Evolutionary conservation across 2,797 vertebrate genomes (phyloP), one percentile per base, ranked within the genome.

Genomic region (Melanitta fusca): DNA sequence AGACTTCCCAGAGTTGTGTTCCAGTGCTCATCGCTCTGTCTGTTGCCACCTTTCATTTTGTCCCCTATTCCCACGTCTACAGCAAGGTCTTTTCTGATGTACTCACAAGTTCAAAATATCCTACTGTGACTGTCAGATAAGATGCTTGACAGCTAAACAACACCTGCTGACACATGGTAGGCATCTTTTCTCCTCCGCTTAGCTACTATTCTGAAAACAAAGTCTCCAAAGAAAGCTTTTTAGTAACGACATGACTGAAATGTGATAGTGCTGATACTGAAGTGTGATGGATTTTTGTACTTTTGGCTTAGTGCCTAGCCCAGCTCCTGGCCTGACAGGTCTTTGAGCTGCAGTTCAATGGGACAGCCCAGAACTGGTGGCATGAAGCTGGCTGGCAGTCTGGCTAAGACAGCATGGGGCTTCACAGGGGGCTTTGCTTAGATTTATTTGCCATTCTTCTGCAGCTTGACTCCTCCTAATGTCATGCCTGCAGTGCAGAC

Each of bases 31-130:
- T 66, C 11, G 36, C 34, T 30, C 19, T 47, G 6, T 80, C 61
- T 1, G 3, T 24, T 41, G 47, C 12, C 8, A 18, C 51, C 19
- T 70, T 58, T 38, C 13, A 39, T 73, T 69, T 53, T 58, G 25
- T 11, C 21, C 7, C 8, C 20, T 6, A 12, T 2, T 47, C 18
- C 27, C 1, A 2, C 60, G 8, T 25, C 6, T 3, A 49, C 38
- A 28, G 27, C 39, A 79, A 69, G 6, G 27, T 21, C 18, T 82
- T 89, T 91, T 69, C 51, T 85, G 36, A 57, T 24, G 19, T 19
- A 15, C 6, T 47, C 3, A 10, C 11, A 30, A 69, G 27, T 60
- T 65, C 14, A 65, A 30, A 80, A 82, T 30, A 13, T 1, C 5
- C 18, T 34, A 6, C 36, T 47, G 49, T 65, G 18, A 4, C 45